These are phyloP conservation scores for Apoda limacodes DNA, from an alignment of 2,888 invertebrate species.

Conservation along the genomic window DNA sequence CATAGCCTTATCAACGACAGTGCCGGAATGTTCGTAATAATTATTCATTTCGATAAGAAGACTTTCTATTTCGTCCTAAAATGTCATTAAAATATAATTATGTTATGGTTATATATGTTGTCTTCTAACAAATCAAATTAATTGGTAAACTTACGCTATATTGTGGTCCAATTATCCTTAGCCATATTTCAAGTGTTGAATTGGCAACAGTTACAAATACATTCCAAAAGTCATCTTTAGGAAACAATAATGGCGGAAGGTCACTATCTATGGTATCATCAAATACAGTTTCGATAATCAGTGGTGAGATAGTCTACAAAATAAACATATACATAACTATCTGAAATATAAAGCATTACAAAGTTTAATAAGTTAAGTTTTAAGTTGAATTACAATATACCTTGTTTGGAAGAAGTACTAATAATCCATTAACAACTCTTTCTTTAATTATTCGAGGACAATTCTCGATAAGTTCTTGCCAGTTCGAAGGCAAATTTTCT, in stretches of 20 bases:
- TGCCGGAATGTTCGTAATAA: conserved; percentile 49
- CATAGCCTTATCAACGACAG: conserved; percentile 53
- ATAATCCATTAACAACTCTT: conserved; percentile 56
- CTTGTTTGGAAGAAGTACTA: conserved; percentile 52
- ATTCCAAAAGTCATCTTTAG: conserved; percentile 66
- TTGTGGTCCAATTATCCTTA: conserved; percentile 72
- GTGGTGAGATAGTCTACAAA: conserved; percentile 21
- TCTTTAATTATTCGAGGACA: conserved; percentile 68
- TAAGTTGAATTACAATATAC: neutral
- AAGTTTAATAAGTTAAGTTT: neutral
- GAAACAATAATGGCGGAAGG: conserved; percentile 52
- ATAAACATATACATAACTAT: too few relatives aligned
- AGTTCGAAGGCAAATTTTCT: conserved; percentile 77
- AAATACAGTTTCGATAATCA: conserved; percentile 21
- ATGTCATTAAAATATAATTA: conserved; percentile 8
- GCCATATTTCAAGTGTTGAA: conserved; percentile 75
- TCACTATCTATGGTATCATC: conserved; percentile 49
- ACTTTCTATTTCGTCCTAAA: conserved; percentile 57
- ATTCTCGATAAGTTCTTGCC: conserved; percentile 73
- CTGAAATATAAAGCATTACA: too few relatives aligned
- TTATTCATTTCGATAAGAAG: conserved; percentile 62
- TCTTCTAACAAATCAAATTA: neutral
- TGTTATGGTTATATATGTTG: neutral
- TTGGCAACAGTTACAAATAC: conserved; percentile 72
- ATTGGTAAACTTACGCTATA: conserved; percentile 65